Evolutionary conservation across 35 echinoderm and acorn worm genomes (phyloP), one percentile per base, ranked within the genome.

Genomic region (Apostichopus californicus): DNA sequence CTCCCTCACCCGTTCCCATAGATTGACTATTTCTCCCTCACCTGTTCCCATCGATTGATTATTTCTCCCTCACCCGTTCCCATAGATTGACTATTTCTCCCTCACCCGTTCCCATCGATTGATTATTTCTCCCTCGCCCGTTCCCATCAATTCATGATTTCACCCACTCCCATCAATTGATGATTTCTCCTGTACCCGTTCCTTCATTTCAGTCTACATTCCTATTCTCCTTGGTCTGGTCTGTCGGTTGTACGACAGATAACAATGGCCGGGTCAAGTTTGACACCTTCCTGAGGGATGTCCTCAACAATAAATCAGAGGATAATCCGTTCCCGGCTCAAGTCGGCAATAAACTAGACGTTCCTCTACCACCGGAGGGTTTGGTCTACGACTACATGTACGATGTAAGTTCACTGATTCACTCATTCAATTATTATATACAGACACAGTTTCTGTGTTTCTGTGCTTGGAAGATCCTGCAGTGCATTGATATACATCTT

Each of bases 371-470:
- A 68, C 91, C 95, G 18, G 95, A 96, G 78, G 97, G 97, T 11
- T 18, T 96, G 61, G 95, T 99, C 57, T 99, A 96, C 93, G 97
- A 99, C 78, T 99, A 96, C 89, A 94, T 99, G 88, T 99, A 93
- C 95, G 97, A 99, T 57, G 97, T 99, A 89, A 94, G 93, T 84
- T 18, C 5, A 17, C 9, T 21, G 0, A 60, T 60, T 11, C 57
- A 60, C 11, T 6, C 0, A 60, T 60, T 60, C 11, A 8, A 60
- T 60, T 6, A 2, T 60, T 0, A 6, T 60, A 60, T 60, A 0
- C 57, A 60, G 11, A 60, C 57, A 60, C 57, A 60, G 57, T 8
- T 6, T 60, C 6, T 60, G 57, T 28, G 1, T 28, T 28, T 28
- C 26, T 28, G 26, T 28, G 26, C 34, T 46, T 46, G 2, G 34